These are phyloP conservation scores for Adrianichthys oophorus DNA, from an alignment of 2,797 vertebrate genomes.

Conservation along the genomic window DNA sequence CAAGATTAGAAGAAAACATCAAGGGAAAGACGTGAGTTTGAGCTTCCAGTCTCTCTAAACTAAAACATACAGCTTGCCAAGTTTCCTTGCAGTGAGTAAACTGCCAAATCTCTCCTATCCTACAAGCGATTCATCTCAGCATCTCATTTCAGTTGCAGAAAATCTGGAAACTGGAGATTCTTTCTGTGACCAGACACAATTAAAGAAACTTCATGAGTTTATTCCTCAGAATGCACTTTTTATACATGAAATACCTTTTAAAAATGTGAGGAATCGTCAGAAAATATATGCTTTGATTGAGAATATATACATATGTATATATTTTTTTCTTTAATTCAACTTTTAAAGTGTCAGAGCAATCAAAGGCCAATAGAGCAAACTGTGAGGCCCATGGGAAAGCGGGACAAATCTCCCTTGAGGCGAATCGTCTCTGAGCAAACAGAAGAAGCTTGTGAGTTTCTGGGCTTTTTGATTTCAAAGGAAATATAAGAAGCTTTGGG, in stretches of 20 bases:
- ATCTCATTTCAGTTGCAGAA: slow-evolving; percentile 41
- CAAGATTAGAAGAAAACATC: slow-evolving; percentile 41
- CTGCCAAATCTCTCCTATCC: slow-evolving; percentile 60
- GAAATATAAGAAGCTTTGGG: slow-evolving; percentile 57
- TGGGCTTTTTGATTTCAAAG: slow-evolving; percentile 52
- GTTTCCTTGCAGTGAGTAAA: slow-evolving; percentile 57
- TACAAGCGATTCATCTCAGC: slow-evolving; percentile 59
- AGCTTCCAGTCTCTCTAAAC: slow-evolving; percentile 40
- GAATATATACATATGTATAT: no score
- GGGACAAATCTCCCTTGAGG: slow-evolving; percentile 30
- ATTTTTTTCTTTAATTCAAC: no score
- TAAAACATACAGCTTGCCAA: slow-evolving; percentile 60
- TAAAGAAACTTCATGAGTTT: slow-evolving; percentile 51
- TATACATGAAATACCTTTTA: slow-evolving; percentile 14
- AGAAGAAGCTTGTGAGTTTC: slow-evolving; percentile 55
- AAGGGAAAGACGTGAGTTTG: slow-evolving; percentile 30
- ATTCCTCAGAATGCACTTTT: slow-evolving; percentile 45
- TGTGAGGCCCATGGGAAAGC: slow-evolving; percentile 13
- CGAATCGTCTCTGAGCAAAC: slow-evolving; percentile 38
- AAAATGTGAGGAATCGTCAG: no score
- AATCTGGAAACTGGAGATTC: slow-evolving; percentile 50
- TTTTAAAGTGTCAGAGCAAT: no score
- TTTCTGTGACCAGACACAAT: slow-evolving; percentile 68
- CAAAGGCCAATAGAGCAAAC: slow-evolving; percentile 38
- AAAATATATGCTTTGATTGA: no score